These are phyloP conservation scores for Hycleus phaleratus DNA, from an alignment of 1,140 invertebrate genomes.

Conservation along the genomic window DNA sequence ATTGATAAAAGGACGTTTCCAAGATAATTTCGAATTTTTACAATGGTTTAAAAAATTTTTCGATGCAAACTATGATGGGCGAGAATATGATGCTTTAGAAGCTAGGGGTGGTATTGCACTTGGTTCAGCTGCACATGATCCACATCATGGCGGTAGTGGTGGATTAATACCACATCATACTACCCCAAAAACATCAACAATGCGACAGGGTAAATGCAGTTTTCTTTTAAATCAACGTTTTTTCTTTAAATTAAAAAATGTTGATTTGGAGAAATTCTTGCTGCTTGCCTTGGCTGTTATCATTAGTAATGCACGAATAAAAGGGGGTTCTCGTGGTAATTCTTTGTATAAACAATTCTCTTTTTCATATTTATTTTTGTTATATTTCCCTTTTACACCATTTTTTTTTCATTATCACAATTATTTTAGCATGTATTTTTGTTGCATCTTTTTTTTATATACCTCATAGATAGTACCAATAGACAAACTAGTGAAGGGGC, in stretches of 20 bases:
- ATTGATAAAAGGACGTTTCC: constrained; percentile 94
- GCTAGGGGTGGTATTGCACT: constrained; percentile 70
- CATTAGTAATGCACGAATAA: constrained; percentile 5
- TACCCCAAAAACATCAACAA: constrained; percentile 9
- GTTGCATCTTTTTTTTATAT: constrained; percentile 4
- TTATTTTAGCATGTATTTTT: constrained; percentile 5
- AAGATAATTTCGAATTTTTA: constrained; percentile 99
- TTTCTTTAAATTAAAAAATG: no score
- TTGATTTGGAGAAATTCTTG: not conserved
- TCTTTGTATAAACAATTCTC: not conserved
- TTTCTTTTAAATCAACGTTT: no score
- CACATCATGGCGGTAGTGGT: constrained; percentile 20
- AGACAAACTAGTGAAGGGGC: constrained; percentile 86
- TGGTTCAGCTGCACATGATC: constrained; percentile 46
- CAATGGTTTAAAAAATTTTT: constrained; percentile 99
- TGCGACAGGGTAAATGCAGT: constrained; percentile 35
- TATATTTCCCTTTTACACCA: no score
- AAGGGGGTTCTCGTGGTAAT: not conserved
- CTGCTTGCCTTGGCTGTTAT: not conserved
- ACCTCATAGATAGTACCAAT: constrained; percentile 69
- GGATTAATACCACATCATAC: constrained; percentile 16
- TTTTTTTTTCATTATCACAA: no score
- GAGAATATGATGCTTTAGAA: constrained; percentile 86
- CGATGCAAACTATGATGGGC: constrained; percentile 97
- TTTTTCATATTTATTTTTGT: no score